A percentile compares a stretch with the other conserved stretches of the same genome.
phyloP scores from a whole-genome alignment of 2,888 invertebrate species.

The Lamproptera curius region DNA sequence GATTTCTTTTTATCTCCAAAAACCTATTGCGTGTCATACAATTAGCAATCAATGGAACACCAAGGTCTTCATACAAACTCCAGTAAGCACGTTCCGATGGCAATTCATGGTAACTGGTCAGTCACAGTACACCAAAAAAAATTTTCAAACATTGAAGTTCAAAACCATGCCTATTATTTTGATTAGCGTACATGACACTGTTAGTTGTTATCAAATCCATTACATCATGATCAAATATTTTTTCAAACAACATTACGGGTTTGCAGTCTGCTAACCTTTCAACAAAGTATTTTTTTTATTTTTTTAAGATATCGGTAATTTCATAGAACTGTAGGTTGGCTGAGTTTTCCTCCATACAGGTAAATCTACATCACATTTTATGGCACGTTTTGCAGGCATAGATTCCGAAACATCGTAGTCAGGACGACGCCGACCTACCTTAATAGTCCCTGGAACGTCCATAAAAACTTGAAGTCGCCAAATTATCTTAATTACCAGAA shows the following conservation, averaged over 20 bases:
- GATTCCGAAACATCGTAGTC: slow-evolving; percentile 23
- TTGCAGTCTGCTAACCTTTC: slow-evolving; percentile 27
- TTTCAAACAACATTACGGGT: slow-evolving; percentile 26
- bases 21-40: slow-evolving; percentile 29
- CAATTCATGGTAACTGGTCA: slow-evolving; percentile 36
- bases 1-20: slow-evolving; percentile 25
- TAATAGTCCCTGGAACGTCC: slow-evolving; percentile 28
- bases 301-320: slow-evolving; percentile 25
- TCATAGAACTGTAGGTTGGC: slow-evolving; percentile 26
- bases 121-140: slow-evolving; percentile 26
- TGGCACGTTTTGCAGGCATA: slow-evolving; percentile 23
- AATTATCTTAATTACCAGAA: slow-evolving; percentile 28
- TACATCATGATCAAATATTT: slow-evolving; percentile 25
- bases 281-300: slow-evolving; percentile 26
- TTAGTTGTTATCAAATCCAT: slow-evolving; percentile 25
- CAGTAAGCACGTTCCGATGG: slow-evolving; percentile 36
- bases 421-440: slow-evolving; percentile 24
- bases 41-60: slow-evolving; percentile 32
- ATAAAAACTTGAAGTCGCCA: slow-evolving; percentile 22
- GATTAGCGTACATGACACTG: slow-evolving; percentile 26
- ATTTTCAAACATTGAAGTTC: slow-evolving; percentile 24
- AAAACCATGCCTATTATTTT: slow-evolving; percentile 26
- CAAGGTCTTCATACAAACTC: slow-evolving; percentile 35
- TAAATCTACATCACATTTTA: slow-evolving; percentile 25
- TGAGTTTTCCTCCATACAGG: slow-evolving; percentile 25